Conservation (phyloP, 2,888 invertebrate species). For the Apamea epomidion region DNA sequence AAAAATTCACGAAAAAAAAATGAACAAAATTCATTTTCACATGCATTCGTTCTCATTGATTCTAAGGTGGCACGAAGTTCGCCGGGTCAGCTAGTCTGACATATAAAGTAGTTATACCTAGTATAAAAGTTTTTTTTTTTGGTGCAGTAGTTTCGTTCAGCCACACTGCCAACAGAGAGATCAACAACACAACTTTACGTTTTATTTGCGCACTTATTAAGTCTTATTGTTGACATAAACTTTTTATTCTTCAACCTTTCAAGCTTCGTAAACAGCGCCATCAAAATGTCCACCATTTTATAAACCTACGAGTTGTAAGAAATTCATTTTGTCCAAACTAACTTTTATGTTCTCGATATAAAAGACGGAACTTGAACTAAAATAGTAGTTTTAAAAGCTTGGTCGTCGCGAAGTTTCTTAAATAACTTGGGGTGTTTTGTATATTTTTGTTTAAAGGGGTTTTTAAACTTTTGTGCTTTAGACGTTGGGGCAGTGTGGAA, state of each 20-base stretch:
- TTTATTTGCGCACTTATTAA: constrained; percentile 26
- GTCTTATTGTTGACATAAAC: constrained; percentile 34
- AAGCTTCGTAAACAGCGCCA: constrained; percentile 47
- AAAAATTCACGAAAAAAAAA: too few relatives aligned
- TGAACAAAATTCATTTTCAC: too few relatives aligned
- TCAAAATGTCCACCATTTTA: constrained; percentile 49
- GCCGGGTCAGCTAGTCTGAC: too few relatives aligned
- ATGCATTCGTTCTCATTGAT: too few relatives aligned
- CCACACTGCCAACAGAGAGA: neutral
- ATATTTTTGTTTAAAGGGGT: constrained; percentile 51
- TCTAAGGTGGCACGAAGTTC: too few relatives aligned
- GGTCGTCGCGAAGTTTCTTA: constrained; percentile 62
- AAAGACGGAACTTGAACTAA: constrained; percentile 63
- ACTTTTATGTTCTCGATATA: constrained; percentile 52
- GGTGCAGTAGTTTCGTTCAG: neutral
- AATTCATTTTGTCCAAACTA: constrained; percentile 50
- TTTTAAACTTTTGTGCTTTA: constrained; percentile 17
- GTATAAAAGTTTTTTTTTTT: neutral
- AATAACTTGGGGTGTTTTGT: constrained; percentile 62
- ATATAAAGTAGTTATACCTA: too few relatives aligned
- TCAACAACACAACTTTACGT: neutral
- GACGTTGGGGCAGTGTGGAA: neutral
- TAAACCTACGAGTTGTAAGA: constrained; percentile 48
- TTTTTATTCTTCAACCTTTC: constrained; percentile 43
- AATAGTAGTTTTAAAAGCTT: constrained; percentile 55